Base-by-base conservation (phyloP, 92 coral and sea anemone genomes). In the Epizoanthus ramosus region DNA sequence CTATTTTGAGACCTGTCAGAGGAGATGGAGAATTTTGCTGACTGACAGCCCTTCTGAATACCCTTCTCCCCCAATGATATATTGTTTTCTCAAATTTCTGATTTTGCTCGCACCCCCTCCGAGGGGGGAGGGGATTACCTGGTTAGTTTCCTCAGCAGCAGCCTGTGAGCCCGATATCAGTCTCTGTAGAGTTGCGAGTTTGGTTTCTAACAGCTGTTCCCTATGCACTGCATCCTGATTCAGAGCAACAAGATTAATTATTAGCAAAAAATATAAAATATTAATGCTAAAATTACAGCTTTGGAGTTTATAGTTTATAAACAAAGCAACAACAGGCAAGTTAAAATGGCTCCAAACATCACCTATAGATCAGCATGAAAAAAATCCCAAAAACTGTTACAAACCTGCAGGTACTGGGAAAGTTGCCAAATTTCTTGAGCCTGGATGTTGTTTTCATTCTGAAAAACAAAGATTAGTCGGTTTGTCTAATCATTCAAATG, bases 361-460 rank as follows among this genome's bases (percentile, higher is more conserved):
- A 67, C 33, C 54, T 4, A 76, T 17, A 39, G 79, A 37, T 28
- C 31, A 28, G 13, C 39, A 18, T 19, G 16, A 18, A 9, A 3
- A 0, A 2, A 18, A 18, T 8, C 1, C 15, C 54, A 39, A 61
- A n/a, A 77, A 28, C 31, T 28, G n/a, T 28, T 28, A 28, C 92
- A 17, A 18, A 94, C 98, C 92, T 96, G 99, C 31, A 96, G 74
- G 90, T 92, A 96, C 87, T 96, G 99, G 41, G 99, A 96, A 45
- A 96, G 88, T 64, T 96, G 99, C 98, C 98, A 93, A 75, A 96
- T 74, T 88, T 96, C 99, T 57, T 96, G 95, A 0, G 97, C 90
- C 67, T 93, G 98, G 79, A 96, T 81, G 57, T 93, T 94, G 87
- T 86, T 88, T 83, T 92, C 94, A 80, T 89, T 92, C 94, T 92